These are phyloP conservation scores for Stegodyphus dumicola DNA, from an alignment of 1,140 invertebrate species.

Conservation along the genomic window DNA sequence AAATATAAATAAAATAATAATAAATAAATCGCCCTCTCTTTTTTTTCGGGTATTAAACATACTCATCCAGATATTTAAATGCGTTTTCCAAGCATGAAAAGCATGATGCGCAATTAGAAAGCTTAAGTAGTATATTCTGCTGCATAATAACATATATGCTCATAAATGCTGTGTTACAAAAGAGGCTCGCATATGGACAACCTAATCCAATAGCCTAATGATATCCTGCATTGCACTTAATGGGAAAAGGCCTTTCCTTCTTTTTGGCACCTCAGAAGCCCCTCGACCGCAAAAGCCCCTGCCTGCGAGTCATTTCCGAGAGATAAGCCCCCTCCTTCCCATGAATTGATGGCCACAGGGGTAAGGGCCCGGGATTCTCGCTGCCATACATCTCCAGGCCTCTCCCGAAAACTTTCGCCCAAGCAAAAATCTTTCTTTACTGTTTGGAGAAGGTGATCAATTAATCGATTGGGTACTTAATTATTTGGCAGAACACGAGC, in stretches of 20 bases:
- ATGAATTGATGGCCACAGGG: conserved; percentile 54
- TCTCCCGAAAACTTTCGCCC: conserved; percentile 20
- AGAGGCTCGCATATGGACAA: background rate
- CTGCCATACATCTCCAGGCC: conserved; percentile 45
- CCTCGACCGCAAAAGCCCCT: conserved; percentile 59
- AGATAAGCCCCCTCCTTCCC: conserved; percentile 57
- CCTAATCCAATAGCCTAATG: conserved; percentile 29
- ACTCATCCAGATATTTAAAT: no score
- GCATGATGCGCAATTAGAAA: no score
- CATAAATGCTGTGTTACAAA: background rate
- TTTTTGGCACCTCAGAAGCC: conserved; percentile 43
- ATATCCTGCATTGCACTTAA: conserved; percentile 46
- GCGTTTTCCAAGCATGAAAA: no score
- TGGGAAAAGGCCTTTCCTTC: conserved; percentile 42
- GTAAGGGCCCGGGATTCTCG: conserved; percentile 54
- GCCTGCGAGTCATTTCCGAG: conserved; percentile 58
- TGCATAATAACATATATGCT: no score
- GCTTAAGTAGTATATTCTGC: no score
- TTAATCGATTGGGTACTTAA: conserved; percentile 61
- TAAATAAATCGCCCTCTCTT: no score
- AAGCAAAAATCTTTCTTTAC: conserved; percentile 48
- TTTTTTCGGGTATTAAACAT: no score
- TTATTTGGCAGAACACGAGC: conserved; percentile 59
- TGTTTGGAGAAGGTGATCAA: conserved; percentile 59
- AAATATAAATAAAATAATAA: no score